Base-by-base conservation (phyloP, 2,888 invertebrate species). In the Parnassius smintheus region DNA sequence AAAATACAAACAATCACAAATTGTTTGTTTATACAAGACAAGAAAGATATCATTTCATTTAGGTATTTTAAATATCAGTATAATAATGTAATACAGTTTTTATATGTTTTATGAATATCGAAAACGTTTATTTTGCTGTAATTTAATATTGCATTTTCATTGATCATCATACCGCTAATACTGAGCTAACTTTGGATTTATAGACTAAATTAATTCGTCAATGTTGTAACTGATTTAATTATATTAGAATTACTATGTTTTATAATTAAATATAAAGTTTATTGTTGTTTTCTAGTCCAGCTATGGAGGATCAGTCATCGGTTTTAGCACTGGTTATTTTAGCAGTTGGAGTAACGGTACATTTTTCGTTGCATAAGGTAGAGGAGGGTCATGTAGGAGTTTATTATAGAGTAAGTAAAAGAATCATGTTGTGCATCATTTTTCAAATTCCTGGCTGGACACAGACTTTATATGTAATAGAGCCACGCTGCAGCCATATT, bases 381-480 rank as follows among this genome's bases (percentile, higher is more conserved):
- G 97, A 97, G 72, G 97, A 97, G 86, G 97, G 97, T 56, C 96
- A 97, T 93, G 95, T 96, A 50, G 97, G 96, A 12, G 96, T 97
- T 54, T 97, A 97, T 82, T 97, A 96, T 80, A 92, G 97, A 77
- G 97, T 97, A 88, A 93, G 93, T 79, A 41, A 13, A 9, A 52
- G 10, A 7, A 25, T 25, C 25, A 25, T n/a, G n/a, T n/a, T 25
- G 25, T 25, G 25, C 25, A 25, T 7, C 4, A 25, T 25, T 25
- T 25, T 25, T 4, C 1, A 25, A 25, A 0, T 25, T 2, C 25
- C 25, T 25, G n/a, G 25, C 25, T 25, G 25, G 25, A 25, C 25
- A 25, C 0, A 25, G 4, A 7, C 7, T 25, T 25, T 3, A 25
- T 25, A 25, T 4, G 7, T 25, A 25, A 7, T 25, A 25, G 25